Evolutionary conservation across 2,113 vertebrate species (phyloP).

Genomic region (Hoplias malabaricus): DNA sequence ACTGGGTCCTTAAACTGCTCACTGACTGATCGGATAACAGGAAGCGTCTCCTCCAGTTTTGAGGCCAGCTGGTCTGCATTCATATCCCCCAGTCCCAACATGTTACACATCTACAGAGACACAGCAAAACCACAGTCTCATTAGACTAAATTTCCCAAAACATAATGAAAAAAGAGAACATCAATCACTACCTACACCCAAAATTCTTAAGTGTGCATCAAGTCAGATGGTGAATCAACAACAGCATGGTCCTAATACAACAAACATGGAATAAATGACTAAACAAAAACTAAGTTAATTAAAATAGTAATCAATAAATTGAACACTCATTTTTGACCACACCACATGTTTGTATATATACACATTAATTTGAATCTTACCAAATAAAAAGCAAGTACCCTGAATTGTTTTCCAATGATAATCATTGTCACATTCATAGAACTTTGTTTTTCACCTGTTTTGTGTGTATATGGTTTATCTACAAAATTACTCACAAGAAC

Average conservation of each 20-base stretch:
- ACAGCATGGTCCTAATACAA: too few species aligned
- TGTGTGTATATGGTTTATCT: too few species aligned
- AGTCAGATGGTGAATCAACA: too few species aligned
- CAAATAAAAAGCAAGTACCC: too few species aligned
- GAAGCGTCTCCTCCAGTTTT: constrained; percentile 90
- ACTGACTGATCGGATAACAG: constrained; percentile 92
- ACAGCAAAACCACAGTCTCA: background rate
- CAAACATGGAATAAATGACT: background rate
- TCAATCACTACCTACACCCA: too few species aligned
- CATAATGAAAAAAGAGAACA: background rate
- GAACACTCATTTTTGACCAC: too few species aligned
- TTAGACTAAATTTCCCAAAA: background rate
- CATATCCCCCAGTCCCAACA: constrained; percentile 94
- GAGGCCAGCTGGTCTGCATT: constrained; percentile 93
- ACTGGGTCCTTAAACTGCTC: constrained; percentile 96
- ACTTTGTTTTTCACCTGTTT: background rate
- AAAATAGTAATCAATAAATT: too few species aligned
- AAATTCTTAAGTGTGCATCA: too few species aligned
- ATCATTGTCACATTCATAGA: too few species aligned
- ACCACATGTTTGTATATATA: too few species aligned
- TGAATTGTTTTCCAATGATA: too few species aligned
- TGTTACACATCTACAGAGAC: constrained; percentile 88
- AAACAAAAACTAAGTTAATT: background rate
- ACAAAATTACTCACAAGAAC: background rate
- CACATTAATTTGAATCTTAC: too few species aligned